A percentile compares a stretch with the other conserved stretches of the same genome.
phyloP scores from a whole-genome alignment of 2,888 invertebrate species.

The Galeruca laticollis region DNA sequence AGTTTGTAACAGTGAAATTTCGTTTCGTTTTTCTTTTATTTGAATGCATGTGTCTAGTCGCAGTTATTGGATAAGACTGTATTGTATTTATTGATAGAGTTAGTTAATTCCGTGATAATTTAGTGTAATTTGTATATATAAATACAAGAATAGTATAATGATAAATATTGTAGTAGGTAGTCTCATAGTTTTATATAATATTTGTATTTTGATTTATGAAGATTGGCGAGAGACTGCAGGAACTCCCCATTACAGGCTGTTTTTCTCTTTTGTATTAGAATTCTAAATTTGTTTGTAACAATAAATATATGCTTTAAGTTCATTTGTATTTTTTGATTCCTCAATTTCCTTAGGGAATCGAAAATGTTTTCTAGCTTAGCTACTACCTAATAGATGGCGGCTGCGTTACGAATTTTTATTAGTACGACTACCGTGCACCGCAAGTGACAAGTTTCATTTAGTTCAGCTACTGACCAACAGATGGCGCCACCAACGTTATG shows the following conservation, averaged over 20 bases:
- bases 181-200: slow-evolving; percentile 51
- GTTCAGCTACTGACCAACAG: too few relatives aligned
- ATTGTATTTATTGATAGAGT: slow-evolving; percentile 45
- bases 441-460: too few relatives aligned
- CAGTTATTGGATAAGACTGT: slow-evolving; percentile 36
- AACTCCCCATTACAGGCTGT: slow-evolving; percentile 28
- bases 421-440: too few relatives aligned
- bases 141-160: slow-evolving; percentile 42
- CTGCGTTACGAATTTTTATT: too few relatives aligned
- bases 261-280: slow-evolving; percentile 24
- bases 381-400: too few relatives aligned
- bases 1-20: slow-evolving; percentile 26
- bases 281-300: slow-evolving; percentile 22
- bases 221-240: slow-evolving; percentile 13
- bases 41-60: slow-evolving; percentile 51
- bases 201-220: slow-evolving; percentile 49
- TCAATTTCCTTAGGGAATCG: too few relatives aligned
- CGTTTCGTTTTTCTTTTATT: slow-evolving; percentile 33
- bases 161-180: slow-evolving; percentile 27
- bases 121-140: slow-evolving; percentile 48
- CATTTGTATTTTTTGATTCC: neutral
- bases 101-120: slow-evolving; percentile 49
- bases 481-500: too few relatives aligned
- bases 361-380: too few relatives aligned
- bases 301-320: slow-evolving; percentile 29